phyloP scores from a whole-genome alignment of 2,888 invertebrate genomes.

The Hydrotaea diabolus region DNA sequence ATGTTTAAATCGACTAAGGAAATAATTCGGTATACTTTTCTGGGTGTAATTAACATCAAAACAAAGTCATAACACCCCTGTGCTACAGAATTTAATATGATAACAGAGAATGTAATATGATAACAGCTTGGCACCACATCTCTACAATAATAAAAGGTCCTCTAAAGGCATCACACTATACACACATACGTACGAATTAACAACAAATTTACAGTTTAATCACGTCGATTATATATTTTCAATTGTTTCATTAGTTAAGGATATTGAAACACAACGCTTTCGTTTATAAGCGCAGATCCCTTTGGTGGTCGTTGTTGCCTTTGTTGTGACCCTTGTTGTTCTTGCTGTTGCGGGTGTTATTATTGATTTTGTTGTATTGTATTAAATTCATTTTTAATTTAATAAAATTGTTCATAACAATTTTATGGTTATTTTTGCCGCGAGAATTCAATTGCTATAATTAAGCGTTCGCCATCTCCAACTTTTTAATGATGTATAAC shows the following conservation, averaged over 20 bases:
- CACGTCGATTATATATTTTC: constrained; percentile 36
- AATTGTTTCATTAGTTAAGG: constrained; percentile 36
- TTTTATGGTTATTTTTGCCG: constrained; percentile 50
- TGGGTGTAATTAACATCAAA: no score
- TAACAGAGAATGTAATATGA: no score
- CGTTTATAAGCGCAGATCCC: not conserved
- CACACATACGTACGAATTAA: no score
- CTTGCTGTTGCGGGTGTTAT: not conserved
- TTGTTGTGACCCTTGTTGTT: not conserved
- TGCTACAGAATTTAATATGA: no score
- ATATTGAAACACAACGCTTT: not conserved
- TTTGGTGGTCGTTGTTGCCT: not conserved
- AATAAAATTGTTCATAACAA: constrained; percentile 55
- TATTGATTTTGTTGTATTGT: constrained; percentile 23
- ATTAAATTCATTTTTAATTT: constrained; percentile 46
- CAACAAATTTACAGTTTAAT: constrained; percentile 28
- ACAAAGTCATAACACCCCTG: no score
- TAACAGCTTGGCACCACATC: no score
- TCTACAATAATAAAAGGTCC: no score
- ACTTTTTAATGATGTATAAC: constrained; percentile 61
- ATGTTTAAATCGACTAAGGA: no score
- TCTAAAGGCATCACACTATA: no score
- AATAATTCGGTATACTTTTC: no score
- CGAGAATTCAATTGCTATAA: constrained; percentile 58
- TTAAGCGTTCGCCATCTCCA: constrained; percentile 44